phyloP scores from a whole-genome alignment of 2,797 vertebrate genomes.

The Gymnocypris eckloni region DNA sequence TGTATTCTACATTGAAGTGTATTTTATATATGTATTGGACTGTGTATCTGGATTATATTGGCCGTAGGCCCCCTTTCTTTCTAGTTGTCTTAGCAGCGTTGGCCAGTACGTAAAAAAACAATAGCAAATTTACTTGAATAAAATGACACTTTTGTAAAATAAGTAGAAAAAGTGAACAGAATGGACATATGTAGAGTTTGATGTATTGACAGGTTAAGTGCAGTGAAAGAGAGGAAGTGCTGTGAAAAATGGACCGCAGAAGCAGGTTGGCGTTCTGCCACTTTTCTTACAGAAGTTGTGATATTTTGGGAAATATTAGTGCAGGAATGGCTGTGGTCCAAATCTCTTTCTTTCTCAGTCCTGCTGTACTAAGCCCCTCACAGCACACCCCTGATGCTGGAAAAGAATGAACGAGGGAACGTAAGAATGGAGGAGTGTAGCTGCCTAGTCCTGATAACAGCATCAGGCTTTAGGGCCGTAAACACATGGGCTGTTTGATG shows the following conservation, averaged over 20 bases:
- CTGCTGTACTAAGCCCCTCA: slow-evolving; percentile 12
- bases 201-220: neutral
- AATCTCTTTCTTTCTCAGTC: slow-evolving; percentile 60
- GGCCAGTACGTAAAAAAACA: too few species aligned
- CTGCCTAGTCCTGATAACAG: slow-evolving; percentile 84
- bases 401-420: neutral
- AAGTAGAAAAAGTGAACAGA: neutral
- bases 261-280: neutral
- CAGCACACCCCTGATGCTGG: slow-evolving; percentile 26
- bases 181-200: neutral
- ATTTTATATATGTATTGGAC: neutral
- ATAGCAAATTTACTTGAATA: neutral
- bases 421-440: slow-evolving; percentile 38
- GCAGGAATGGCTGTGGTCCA: slow-evolving; percentile 76
- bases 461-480: slow-evolving; percentile 75
- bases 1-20: neutral
- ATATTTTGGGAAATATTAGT: slow-evolving; percentile 74
- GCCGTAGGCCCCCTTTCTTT: neutral
- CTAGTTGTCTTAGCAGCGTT: neutral
- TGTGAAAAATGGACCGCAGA: neutral
- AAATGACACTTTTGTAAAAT: neutral
- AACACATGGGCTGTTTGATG: slow-evolving; percentile 80
- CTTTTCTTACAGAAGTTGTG: slow-evolving; percentile 51
- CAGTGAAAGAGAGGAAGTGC: neutral
- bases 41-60: neutral